Percentiles rank a stretch among this genome's conserved stretches.
Conservation (phyloP, 2,888 invertebrate genomes). For the Drosophila differens region DNA sequence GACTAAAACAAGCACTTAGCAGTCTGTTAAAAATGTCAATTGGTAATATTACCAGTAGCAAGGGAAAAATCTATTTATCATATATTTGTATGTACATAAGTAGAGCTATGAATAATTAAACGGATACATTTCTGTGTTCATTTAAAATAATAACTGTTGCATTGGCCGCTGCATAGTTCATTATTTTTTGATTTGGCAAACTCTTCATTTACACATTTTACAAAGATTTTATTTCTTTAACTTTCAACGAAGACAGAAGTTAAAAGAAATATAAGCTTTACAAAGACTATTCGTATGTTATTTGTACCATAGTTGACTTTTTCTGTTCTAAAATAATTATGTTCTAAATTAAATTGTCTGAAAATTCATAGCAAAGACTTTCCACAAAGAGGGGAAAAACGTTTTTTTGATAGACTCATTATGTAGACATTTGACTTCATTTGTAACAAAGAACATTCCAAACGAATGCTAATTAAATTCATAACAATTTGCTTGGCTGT, state of each 20-base stretch:
- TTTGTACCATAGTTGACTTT: background rate
- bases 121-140: background rate
- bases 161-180: background rate
- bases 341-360: background rate
- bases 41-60: slow-evolving; percentile 29
- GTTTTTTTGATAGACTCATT: background rate
- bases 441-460: background rate
- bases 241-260: background rate
- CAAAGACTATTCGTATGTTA: too few species aligned
- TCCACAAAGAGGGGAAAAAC: background rate
- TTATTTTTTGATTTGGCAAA: background rate
- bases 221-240: slow-evolving; percentile 9
- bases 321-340: background rate
- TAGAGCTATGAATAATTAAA: background rate
- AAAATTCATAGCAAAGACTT: background rate
- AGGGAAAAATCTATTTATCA: background rate
- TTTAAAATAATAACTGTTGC: background rate
- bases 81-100: background rate
- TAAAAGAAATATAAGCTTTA: too few species aligned
- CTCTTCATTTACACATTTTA: background rate
- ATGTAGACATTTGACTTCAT: background rate
- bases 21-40: slow-evolving; percentile 67
- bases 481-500: background rate
- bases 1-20: slow-evolving; percentile 56
- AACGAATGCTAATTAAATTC: background rate